Evolutionary conservation across 2,888 invertebrate genomes (phyloP).

Genomic region (Acleris literana): DNA sequence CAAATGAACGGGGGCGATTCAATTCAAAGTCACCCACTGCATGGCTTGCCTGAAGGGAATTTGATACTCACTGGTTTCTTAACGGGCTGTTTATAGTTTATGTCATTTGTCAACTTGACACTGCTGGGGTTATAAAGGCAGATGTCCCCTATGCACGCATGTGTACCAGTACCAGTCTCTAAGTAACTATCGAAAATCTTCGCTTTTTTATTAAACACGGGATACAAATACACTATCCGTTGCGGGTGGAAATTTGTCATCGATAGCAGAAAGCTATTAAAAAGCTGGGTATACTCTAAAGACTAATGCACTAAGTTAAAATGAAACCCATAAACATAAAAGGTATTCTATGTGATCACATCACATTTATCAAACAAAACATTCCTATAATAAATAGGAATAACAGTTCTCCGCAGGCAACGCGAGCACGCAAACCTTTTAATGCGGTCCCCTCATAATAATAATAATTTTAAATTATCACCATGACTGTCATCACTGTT

Average conservation of each 20-base stretch:
- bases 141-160: background rate
- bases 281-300: too few relatives aligned
- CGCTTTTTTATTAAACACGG: too few relatives aligned
- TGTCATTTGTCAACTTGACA: conserved; percentile 30
- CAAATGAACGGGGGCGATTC: conserved; percentile 46
- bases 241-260: too few relatives aligned
- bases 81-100: conserved; percentile 29
- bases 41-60: conserved; percentile 18
- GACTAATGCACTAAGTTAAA: too few relatives aligned
- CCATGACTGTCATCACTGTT: conserved; percentile 27
- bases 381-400: background rate
- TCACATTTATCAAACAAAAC: background rate
- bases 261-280: too few relatives aligned
- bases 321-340: too few relatives aligned
- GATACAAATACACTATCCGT: too few relatives aligned
- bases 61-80: conserved; percentile 42
- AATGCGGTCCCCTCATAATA: conserved; percentile 21
- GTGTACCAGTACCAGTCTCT: background rate
- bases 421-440: conserved; percentile 8
- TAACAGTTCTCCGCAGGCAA: background rate
- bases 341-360: too few relatives aligned
- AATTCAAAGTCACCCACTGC: conserved; percentile 20
- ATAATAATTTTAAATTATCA: conserved; percentile 28
- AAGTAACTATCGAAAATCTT: too few relatives aligned
- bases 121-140: conserved; percentile 8